These are phyloP conservation scores for Poeciliopsis retropinna DNA, from an alignment of 2,113 vertebrate species.

Conservation along the genomic window DNA sequence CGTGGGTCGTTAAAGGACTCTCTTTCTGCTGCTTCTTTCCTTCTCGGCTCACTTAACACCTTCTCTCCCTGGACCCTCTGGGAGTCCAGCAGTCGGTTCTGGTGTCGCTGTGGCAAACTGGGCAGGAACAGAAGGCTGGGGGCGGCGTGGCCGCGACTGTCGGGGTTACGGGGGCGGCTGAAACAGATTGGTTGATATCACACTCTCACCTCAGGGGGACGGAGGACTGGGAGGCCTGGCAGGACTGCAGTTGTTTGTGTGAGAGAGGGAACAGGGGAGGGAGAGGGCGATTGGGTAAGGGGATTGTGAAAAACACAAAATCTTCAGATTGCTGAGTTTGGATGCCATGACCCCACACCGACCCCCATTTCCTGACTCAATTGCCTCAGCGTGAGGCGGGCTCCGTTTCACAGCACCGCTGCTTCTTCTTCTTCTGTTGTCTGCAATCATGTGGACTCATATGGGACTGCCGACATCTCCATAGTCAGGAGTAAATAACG, in stretches of 20 bases:
- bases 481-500: slow-evolving; percentile 55
- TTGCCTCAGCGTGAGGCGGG: slow-evolving; percentile 69
- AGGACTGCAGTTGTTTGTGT: slow-evolving; percentile 9
- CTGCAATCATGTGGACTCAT: slow-evolving; percentile 53
- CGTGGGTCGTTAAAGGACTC: slow-evolving; percentile 16
- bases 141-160: slow-evolving; percentile 36
- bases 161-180: slow-evolving; percentile 43
- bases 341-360: slow-evolving; percentile 57
- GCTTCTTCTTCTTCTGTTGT: slow-evolving; percentile 45
- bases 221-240: slow-evolving; percentile 26
- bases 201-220: slow-evolving; percentile 60
- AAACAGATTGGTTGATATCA: slow-evolving; percentile 72
- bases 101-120: slow-evolving; percentile 25
- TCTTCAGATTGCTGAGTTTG: slow-evolving; percentile 62
- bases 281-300: slow-evolving; percentile 16
- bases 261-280: slow-evolving; percentile 6
- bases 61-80: slow-evolving; percentile 21
- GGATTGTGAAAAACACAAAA: slow-evolving; percentile 64
- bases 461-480: slow-evolving; percentile 44
- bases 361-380: slow-evolving; percentile 76
- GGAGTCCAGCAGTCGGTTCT: slow-evolving; percentile 22
- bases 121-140: slow-evolving; percentile 19
- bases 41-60: slow-evolving; percentile 55
- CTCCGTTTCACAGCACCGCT: slow-evolving; percentile 56
- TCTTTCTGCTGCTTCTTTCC: slow-evolving; percentile 10